Base-by-base conservation (phyloP, 2,888 invertebrate genomes). In the Stramonita haemastoma region DNA sequence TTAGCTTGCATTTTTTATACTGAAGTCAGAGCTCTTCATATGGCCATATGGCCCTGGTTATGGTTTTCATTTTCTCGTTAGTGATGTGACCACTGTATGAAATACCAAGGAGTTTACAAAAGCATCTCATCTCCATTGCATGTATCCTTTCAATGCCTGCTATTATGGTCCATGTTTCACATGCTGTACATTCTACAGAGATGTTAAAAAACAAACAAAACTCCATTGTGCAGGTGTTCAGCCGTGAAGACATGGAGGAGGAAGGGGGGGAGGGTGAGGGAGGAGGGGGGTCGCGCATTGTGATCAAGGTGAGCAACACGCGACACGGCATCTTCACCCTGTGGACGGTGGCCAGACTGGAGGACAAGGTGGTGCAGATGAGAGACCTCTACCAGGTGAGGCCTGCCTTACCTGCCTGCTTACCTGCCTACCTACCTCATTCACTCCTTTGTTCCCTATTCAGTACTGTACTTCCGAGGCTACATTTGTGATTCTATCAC, bases 261-360 rank as follows among this genome's bases (percentile, higher is more conserved):
- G 92, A 91, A n/a, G 66, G 84, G 15, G 91, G 88, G 8, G 84
- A 87, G 84, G 92, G 91, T 32, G 32, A 70, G 5, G 91, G 89
- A 11, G 70, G 77, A 22, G 87, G 73, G 22, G 89, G 88, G 34
- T 88, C 60, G 15, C 92, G 92, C 90, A 91, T 93, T 36, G 91
- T 92, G 90, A 93, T 95, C 79, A 95, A 94, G 89, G 95, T 95
- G 56, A 93, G 93, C 86, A 95, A 95, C 92, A 93, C 93, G 8
- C 93, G 94, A 57, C 92, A 95, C 81, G 92, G 93, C 57, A 93
- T 95, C 83, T 93, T 92, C 87, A 95, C 95, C 1, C 94, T 93
- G 91, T 95, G 95, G 95, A 92, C 94, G 8, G 89, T 95, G 85
- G 91, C 92, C 36, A 95, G 94, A 91, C 95, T 96, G 93, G 95